Base-by-base conservation (phyloP, 2,888 invertebrate species). In the Gortyna flavago region DNA sequence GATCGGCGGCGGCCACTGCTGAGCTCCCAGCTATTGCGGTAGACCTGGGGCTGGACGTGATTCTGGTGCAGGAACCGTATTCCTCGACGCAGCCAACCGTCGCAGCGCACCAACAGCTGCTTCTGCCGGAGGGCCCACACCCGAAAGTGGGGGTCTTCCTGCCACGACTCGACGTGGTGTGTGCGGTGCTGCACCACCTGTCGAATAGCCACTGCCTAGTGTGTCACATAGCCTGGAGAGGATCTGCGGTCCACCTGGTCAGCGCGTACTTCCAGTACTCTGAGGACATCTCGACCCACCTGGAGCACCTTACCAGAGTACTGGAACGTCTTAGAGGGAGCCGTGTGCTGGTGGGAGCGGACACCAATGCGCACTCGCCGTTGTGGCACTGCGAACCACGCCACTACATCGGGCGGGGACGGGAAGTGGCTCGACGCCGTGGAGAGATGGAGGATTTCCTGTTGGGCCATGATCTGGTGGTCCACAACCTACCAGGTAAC, bases 311-410 rank as follows among this genome's bases (percentile, higher is more conserved):
- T 0, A 81, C 71, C 1, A 5, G 9, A 0, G 87, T 88, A 0
- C 67, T 90, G 29, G 71, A 79, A 0, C 3, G 38, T 8, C 38
- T 38, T 38, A 38, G 38, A 38, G 0, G 88, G 87, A 0, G 18
- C 0, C 51, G 25, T 0, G 74, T 90, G 0, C 11, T 90, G 0
- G 64, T 90, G 0, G 85, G 87, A 0, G 80, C 80, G 0, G 91
- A 91, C 72, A 64, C 66, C 8, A 91, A 91, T 38, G 85, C 90
- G 0, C 89, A 90, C 74, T 91, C 89, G 0, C 89, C 89, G 0
- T 7, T 90, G 25, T 91, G 90, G 88, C 75, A 80, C 65, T 86
- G 85, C 0, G 18, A 38, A 0, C 44, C 38, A 0, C 54, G 80
- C 0, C 88, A 90, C 0, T 87, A 73, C 2, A 29, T 3, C 0